Conservation (phyloP, 2,797 vertebrate genomes). For the Zenarchopterus dispar region DNA sequence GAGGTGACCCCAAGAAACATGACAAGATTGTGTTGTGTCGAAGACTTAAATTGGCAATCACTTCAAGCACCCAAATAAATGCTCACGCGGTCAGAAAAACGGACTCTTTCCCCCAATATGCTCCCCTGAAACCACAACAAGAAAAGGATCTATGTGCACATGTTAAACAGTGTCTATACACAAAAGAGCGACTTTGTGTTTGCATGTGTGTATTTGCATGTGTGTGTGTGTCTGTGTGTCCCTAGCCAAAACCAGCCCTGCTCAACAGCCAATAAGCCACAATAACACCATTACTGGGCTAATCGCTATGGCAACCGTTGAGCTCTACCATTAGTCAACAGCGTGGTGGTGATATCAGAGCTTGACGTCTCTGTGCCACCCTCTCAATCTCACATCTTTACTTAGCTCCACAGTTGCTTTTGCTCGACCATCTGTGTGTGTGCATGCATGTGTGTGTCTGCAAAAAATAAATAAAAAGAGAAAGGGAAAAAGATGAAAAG, state of each 20-base stretch:
- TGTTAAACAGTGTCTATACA: constrained; percentile 25
- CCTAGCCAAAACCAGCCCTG: constrained; percentile 54
- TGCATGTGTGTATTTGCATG: constrained; percentile 11
- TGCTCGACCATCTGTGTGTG: constrained; percentile 57
- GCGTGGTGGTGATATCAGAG: constrained; percentile 73
- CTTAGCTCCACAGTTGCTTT: constrained; percentile 54
- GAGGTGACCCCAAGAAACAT: too few relatives aligned
- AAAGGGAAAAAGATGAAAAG: background rate
- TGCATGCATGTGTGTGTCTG: constrained; percentile 18
- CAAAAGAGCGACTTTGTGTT: constrained; percentile 28
- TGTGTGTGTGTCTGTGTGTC: constrained; percentile 8
- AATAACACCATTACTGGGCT: constrained; percentile 72
- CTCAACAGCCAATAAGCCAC: constrained; percentile 64
- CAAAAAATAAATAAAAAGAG: background rate
- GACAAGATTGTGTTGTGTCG: too few relatives aligned
- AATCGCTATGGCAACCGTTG: constrained; percentile 75
- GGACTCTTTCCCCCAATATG: too few relatives aligned
- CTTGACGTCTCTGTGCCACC: constrained; percentile 71
- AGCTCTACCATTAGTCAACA: constrained; percentile 77
- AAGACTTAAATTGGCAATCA: too few relatives aligned
- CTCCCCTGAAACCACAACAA: constrained; percentile 32
- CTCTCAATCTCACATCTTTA: constrained; percentile 72
- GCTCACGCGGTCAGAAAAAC: too few relatives aligned
- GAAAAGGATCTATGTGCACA: constrained; percentile 49
- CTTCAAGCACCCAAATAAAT: too few relatives aligned